Percentiles rank a stretch among this genome's conserved stretches.
Conservation (phyloP, 2,113 vertebrate species). For the Ceyx cyanopectus region DNA sequence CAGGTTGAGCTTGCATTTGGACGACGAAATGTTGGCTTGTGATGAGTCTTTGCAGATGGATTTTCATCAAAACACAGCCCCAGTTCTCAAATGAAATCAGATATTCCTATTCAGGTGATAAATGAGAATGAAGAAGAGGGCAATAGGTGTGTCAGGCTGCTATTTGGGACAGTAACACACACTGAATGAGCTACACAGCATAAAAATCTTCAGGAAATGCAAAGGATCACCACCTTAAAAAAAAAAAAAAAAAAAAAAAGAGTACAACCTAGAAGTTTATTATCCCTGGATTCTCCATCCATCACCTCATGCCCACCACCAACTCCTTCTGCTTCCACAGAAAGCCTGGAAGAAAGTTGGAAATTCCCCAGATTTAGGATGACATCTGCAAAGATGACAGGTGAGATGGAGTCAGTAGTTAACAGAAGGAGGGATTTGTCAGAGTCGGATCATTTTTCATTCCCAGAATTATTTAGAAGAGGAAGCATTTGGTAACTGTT, state of each 20-base stretch:
- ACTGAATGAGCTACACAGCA: background rate
- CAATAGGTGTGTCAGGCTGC: background rate
- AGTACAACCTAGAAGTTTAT: background rate
- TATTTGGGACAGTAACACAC: background rate
- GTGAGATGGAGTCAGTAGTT: background rate
- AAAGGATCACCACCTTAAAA: background rate
- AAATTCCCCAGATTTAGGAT: background rate
- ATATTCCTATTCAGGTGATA: background rate
- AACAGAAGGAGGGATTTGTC: background rate
- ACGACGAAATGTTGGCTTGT: background rate
- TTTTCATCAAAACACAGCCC: slow-evolving; percentile 38
- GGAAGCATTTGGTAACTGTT: background rate
- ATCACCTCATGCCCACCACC: background rate
- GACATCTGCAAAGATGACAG: background rate
- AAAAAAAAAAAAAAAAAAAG: background rate
- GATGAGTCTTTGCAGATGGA: slow-evolving; percentile 50
- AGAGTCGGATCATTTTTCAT: background rate
- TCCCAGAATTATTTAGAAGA: background rate
- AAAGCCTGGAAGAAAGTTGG: background rate
- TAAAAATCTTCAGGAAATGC: background rate
- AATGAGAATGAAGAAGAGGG: background rate
- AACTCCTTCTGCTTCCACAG: background rate
- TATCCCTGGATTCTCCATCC: background rate
- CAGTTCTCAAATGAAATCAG: background rate
- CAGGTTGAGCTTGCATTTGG: background rate